A percentile compares a stretch with the other conserved stretches of the same genome.
phyloP scores from a whole-genome alignment of 2,113 vertebrate genomes.

The Chaetodon auriga region DNA sequence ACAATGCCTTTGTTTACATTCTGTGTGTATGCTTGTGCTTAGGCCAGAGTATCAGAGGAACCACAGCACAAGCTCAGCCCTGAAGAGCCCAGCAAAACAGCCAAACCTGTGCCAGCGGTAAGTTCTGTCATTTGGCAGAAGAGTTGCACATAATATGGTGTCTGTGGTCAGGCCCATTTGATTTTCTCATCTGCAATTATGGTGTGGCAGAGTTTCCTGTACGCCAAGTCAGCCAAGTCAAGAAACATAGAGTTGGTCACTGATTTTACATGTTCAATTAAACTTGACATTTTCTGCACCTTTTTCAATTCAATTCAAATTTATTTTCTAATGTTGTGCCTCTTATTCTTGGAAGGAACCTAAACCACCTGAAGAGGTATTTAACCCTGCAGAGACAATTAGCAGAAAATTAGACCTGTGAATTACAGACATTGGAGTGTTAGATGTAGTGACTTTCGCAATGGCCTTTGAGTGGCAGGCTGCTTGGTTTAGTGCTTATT shows the following conservation, averaged over 20 bases:
- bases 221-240: neutral
- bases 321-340: constrained; percentile 1
- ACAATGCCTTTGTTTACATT: neutral
- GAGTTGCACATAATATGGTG: neutral
- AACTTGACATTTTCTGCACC: neutral
- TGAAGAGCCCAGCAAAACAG: constrained; percentile 68
- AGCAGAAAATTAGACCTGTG: neutral
- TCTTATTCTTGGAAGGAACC: constrained; percentile 50
- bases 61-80: constrained; percentile 47
- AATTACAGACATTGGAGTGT: neutral
- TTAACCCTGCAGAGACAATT: neutral
- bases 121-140: neutral
- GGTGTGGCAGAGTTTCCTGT: neutral
- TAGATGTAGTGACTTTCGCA: neutral
- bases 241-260: neutral
- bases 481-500: constrained; percentile 14
- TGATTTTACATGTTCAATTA: neutral
- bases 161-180: neutral
- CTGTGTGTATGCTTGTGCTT: constrained; percentile 11
- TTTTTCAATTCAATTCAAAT: neutral
- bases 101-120: constrained; percentile 72
- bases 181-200: neutral
- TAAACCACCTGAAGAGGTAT: constrained; percentile 62
- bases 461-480: neutral
- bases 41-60: constrained; percentile 75